A percentile compares a stretch with the other conserved stretches of the same genome.
Evolutionary conservation across 2,888 invertebrate species (phyloP).

Genomic region (Ormyrus thymus): DNA sequence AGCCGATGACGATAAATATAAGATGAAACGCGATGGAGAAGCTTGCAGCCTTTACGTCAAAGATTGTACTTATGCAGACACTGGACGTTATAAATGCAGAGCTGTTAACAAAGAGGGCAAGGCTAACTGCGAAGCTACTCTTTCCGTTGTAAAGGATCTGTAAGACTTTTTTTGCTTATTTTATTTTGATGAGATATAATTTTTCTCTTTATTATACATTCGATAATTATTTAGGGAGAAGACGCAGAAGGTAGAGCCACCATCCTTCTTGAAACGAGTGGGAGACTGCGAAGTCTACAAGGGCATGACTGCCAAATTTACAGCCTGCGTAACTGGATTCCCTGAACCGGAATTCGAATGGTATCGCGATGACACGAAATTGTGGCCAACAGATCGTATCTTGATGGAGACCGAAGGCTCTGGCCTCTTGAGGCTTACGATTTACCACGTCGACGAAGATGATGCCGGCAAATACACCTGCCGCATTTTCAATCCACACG

Average conservation of each 20-base stretch:
- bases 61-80: constrained; percentile 81
- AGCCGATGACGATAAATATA: constrained; percentile 83
- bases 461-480: constrained; percentile 92
- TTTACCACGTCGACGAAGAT: constrained; percentile 85
- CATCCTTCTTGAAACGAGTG: constrained; percentile 91
- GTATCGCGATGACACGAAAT: constrained; percentile 86
- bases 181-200: constrained; percentile 3
- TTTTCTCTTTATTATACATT: not conserved
- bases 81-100: constrained; percentile 85
- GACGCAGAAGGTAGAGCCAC: constrained; percentile 86
- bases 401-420: constrained; percentile 89
- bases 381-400: constrained; percentile 89
- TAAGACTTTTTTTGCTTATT: constrained; percentile 23
- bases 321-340: constrained; percentile 91
- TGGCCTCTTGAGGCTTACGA: constrained; percentile 87
- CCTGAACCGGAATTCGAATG: constrained; percentile 93
- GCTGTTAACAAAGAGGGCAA: constrained; percentile 89
- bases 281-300: constrained; percentile 91
- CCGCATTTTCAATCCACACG: constrained; percentile 89
- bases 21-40: constrained; percentile 87
- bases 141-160: constrained; percentile 79
- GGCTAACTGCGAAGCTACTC: constrained; percentile 83
- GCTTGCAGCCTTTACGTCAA: constrained; percentile 85
- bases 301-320: constrained; percentile 93
- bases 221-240: constrained; percentile 77